Evolutionary conservation across 2,113 vertebrate species (phyloP).

Genomic region (Neomonachus schauinslandi): DNA sequence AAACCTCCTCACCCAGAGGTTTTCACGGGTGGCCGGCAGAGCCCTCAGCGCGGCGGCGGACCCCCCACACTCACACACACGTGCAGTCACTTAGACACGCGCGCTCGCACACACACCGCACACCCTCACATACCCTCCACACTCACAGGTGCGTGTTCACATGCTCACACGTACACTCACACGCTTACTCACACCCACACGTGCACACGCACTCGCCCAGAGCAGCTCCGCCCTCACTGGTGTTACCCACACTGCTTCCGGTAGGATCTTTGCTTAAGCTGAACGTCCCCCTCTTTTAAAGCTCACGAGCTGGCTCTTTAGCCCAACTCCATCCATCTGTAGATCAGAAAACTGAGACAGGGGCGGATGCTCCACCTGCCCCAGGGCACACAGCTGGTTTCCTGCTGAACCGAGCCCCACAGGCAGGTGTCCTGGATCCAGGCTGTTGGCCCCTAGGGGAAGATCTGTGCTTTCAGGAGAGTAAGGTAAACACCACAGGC

Average conservation of each 20-base stretch:
- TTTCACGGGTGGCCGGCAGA: not conserved
- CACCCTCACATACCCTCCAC: not conserved
- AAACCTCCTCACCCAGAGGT: not conserved
- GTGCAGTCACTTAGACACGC: accelerated
- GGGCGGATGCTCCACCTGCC: not conserved
- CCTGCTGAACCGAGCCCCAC: not conserved
- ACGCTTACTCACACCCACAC: not conserved
- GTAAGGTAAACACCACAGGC: not conserved
- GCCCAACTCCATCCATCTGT: not conserved
- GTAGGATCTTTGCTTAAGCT: not conserved
- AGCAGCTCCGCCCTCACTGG: not conserved
- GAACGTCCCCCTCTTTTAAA: not conserved
- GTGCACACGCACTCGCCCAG: not conserved
- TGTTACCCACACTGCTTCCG: not conserved
- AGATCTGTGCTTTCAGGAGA: not conserved
- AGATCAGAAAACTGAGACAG: not conserved
- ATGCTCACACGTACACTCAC: not conserved
- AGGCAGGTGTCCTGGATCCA: not conserved
- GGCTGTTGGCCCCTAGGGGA: not conserved
- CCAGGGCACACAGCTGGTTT: not conserved
- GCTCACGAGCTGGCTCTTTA: not conserved
- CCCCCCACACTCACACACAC: not conserved
- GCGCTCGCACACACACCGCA: not conserved
- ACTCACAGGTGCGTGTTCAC: not conserved
- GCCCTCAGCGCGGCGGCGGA: not conserved